These are phyloP conservation scores for Drosophila novamexicana DNA, from an alignment of 1,140 invertebrate genomes.

Conservation along the genomic window DNA sequence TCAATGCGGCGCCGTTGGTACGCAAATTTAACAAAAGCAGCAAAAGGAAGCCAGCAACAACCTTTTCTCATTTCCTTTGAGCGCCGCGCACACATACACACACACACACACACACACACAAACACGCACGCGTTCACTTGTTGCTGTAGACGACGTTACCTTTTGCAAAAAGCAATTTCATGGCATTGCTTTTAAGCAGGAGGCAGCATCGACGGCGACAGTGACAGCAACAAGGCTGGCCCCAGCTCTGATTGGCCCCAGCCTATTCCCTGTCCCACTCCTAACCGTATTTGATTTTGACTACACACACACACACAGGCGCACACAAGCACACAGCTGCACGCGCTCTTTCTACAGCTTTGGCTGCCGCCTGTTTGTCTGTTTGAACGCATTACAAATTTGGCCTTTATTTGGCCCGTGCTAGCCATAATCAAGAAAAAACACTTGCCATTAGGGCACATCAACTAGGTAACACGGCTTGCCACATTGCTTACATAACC, in stretches of 20 bases:
- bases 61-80: slow-evolving; percentile 80
- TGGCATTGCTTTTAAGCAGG: slow-evolving; percentile 64
- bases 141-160: slow-evolving; percentile 55
- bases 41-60: slow-evolving; percentile 64
- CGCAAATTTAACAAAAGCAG: slow-evolving; percentile 64
- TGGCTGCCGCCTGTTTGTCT: slow-evolving; percentile 27
- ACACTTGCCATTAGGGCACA: slow-evolving; percentile 21
- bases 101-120: slow-evolving; percentile 5
- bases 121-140: slow-evolving; percentile 42
- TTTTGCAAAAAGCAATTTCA: slow-evolving; percentile 79
- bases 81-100: slow-evolving; percentile 3
- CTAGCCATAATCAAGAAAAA: slow-evolving; percentile 47
- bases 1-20: slow-evolving; percentile 25
- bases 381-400: slow-evolving; percentile 50
- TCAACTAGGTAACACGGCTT: slow-evolving; percentile 12
- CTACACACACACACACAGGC: slow-evolving; percentile 10
- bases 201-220: slow-evolving; percentile 54
- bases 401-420: slow-evolving; percentile 43
- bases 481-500: background rate
- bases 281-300: slow-evolving; percentile 44
- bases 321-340: slow-evolving; percentile 5
- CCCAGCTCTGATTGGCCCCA: slow-evolving; percentile 47
- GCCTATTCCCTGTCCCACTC: slow-evolving; percentile 5
- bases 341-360: slow-evolving; percentile 8
- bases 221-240: slow-evolving; percentile 58